Evolutionary conservation across 2,797 vertebrate genomes (phyloP).

Genomic region (Anguilla obscura): DNA sequence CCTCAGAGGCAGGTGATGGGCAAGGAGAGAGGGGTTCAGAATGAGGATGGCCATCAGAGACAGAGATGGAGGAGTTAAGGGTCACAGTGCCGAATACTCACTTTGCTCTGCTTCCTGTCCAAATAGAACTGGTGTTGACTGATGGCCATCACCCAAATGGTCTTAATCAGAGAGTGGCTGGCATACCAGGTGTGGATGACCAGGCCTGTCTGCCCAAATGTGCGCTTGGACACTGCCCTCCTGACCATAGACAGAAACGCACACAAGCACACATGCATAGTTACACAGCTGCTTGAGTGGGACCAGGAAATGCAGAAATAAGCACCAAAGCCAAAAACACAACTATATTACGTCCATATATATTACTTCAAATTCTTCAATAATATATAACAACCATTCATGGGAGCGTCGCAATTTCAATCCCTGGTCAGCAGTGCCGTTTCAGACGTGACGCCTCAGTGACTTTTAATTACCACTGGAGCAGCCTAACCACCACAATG

Average conservation of each 20-base stretch:
- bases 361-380: background rate
- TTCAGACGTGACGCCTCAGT: conserved; percentile 39
- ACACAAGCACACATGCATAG: conserved; percentile 29
- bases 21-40: background rate
- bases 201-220: conserved; percentile 89
- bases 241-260: conserved; percentile 64
- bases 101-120: conserved; percentile 97
- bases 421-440: conserved; percentile 18
- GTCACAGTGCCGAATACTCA: conserved; percentile 67
- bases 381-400: background rate
- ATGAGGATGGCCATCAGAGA: background rate
- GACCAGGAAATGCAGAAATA: background rate
- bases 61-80: background rate
- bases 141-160: conserved; percentile 99
- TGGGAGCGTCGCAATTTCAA: conserved; percentile 29
- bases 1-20: background rate
- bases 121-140: conserved; percentile 99
- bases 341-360: background rate
- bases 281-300: background rate
- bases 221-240: conserved; percentile 84
- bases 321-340: background rate
- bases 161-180: conserved; percentile 94
- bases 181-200: conserved; percentile 98
- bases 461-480: conserved; percentile 49
- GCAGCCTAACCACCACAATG: conserved; percentile 45